Evolutionary conservation across 2,888 invertebrate genomes (phyloP).

Genomic region (Neoaliturus tenellus): DNA sequence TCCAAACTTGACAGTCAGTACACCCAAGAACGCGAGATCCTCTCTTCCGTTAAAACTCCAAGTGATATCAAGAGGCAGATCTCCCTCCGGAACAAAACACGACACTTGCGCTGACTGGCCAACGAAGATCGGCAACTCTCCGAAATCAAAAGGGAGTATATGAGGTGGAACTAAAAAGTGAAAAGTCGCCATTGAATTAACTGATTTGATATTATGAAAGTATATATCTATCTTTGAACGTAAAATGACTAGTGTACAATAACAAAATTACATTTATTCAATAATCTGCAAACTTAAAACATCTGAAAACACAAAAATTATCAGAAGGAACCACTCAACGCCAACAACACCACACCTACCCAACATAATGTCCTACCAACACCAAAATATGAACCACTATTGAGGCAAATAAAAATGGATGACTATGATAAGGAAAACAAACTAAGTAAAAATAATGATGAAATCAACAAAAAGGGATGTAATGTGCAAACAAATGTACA

Average conservation of each 20-base stretch:
- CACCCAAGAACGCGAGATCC: slow-evolving; percentile 70
- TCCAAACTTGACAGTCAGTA: slow-evolving; percentile 71
- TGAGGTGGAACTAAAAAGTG: slow-evolving; percentile 80
- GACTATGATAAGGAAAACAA: slow-evolving; percentile 54
- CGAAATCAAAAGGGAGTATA: slow-evolving; percentile 83
- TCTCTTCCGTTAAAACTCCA: slow-evolving; percentile 76
- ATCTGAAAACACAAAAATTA: background rate
- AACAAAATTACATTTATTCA: background rate
- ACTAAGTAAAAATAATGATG: slow-evolving; percentile 56
- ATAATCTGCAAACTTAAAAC: background rate
- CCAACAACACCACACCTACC: background rate
- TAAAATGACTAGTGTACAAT: background rate
- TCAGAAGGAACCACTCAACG: background rate
- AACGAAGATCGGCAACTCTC: slow-evolving; percentile 80
- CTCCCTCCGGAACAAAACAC: slow-evolving; percentile 84
- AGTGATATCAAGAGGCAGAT: slow-evolving; percentile 82
- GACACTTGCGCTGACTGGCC: slow-evolving; percentile 82
- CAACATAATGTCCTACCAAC: background rate
- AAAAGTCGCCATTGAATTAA: background rate
- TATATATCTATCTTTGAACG: too few species aligned
- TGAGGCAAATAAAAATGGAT: slow-evolving; percentile 59
- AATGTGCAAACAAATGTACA: slow-evolving; percentile 7
- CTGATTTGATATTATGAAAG: background rate
- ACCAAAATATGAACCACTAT: background rate
- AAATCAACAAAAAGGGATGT: background rate